These are phyloP conservation scores for Pollimyrus isidori DNA, from an alignment of 2,113 vertebrate species.

Conservation along the genomic window DNA sequence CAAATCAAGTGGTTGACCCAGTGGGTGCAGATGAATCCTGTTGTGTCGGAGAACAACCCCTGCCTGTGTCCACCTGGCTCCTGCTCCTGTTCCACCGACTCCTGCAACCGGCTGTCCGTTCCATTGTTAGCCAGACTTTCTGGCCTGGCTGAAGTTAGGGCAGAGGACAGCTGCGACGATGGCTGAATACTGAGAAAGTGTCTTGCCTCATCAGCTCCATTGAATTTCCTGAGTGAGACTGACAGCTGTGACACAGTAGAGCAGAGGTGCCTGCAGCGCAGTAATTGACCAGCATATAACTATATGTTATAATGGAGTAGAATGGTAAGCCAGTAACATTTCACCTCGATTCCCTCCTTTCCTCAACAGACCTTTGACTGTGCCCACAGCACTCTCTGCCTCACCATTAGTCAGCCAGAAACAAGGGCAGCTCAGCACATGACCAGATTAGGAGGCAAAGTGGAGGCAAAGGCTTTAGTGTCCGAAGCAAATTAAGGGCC, in stretches of 20 bases:
- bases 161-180: neutral
- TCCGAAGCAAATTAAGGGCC: neutral
- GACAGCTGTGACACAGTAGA: neutral
- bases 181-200: neutral
- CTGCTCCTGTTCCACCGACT: neutral
- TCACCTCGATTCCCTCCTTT: neutral
- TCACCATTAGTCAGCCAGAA: neutral
- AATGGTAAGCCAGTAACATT: neutral
- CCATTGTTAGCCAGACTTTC: constrained; percentile 10
- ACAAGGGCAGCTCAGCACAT: neutral
- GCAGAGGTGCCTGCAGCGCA: neutral
- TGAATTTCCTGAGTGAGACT: neutral
- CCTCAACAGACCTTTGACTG: neutral
- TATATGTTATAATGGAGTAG: constrained; percentile 3
- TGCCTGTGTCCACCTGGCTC: neutral
- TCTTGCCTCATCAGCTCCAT: neutral
- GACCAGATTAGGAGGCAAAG: neutral
- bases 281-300: constrained; percentile 1
- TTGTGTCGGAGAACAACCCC: neutral
- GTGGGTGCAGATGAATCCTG: neutral
- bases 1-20: neutral
- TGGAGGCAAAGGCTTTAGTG: neutral
- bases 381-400: neutral
- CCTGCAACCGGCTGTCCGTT: neutral
- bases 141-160: neutral